Conservation (phyloP, 2,797 vertebrate species). For the Propithecus perrieri region DNA sequence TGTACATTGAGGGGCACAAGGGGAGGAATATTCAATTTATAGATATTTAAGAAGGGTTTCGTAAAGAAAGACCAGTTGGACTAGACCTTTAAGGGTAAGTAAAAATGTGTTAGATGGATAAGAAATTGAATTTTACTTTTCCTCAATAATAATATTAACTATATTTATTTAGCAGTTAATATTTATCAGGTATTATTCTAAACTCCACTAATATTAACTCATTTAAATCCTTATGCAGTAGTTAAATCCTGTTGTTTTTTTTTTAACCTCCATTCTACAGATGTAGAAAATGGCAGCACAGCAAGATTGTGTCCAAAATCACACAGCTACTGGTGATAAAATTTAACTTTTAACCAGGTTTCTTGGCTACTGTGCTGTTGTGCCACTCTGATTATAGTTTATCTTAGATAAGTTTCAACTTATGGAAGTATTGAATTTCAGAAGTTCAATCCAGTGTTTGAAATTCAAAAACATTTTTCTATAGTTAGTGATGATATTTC, state of each 20-base stretch:
- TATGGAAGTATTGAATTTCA: constrained; percentile 35
- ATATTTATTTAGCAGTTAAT: constrained; percentile 16
- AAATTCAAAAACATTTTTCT: background rate
- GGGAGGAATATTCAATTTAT: background rate
- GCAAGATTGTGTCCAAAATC: background rate
- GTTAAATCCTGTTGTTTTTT: constrained; percentile 15
- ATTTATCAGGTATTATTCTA: background rate
- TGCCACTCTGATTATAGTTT: background rate
- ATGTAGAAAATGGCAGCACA: background rate
- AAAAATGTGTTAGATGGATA: background rate
- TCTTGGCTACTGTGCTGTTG: background rate
- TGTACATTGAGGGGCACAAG: background rate
- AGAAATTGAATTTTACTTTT: constrained; percentile 38
- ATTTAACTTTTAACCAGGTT: background rate
- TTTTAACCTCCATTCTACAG: background rate
- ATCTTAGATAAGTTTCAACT: constrained; percentile 30
- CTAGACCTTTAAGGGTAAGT: constrained; percentile 3
- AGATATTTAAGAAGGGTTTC: constrained; percentile 9
- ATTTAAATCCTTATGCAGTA: background rate
- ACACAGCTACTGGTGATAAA: background rate
- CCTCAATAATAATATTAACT: background rate
- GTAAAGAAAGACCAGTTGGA: background rate
- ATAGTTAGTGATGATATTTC: no score
- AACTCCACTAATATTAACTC: background rate
- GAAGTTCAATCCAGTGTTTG: background rate